Conservation (phyloP, 2,113 vertebrate species). For the Himantopus leucocephalus region DNA sequence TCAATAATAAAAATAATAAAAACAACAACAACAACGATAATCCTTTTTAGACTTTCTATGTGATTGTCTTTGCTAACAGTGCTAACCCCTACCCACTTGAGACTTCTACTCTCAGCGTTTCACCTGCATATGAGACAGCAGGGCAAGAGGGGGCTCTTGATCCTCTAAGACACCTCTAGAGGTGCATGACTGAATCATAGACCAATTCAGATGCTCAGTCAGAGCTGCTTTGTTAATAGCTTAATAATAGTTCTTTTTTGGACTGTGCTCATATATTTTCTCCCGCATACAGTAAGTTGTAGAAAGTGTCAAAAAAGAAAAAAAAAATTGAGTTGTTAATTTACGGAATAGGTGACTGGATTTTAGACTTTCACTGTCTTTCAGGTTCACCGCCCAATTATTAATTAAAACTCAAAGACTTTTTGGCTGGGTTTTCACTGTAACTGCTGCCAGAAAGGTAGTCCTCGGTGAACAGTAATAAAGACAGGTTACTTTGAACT, state of each 20-base stretch:
- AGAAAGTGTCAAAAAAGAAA: background rate
- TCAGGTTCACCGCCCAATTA: background rate
- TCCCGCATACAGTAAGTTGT: background rate
- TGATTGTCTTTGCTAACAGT: background rate
- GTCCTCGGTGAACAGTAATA: constrained; percentile 16
- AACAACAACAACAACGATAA: too few relatives aligned
- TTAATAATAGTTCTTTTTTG: background rate
- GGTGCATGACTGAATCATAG: background rate
- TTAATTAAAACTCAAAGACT: background rate
- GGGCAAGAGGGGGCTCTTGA: background rate
- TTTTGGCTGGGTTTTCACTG: background rate
- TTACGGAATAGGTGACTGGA: background rate
- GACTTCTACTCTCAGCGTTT: background rate
- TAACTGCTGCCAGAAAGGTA: background rate
- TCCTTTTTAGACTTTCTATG: background rate
- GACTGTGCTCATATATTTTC: background rate
- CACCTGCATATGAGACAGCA: too few relatives aligned
- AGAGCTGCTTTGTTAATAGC: background rate
- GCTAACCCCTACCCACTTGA: background rate
- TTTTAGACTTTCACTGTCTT: background rate
- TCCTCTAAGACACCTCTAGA: background rate
- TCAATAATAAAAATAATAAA: background rate
- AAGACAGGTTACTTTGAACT: constrained; percentile 1
- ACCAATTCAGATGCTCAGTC: background rate
- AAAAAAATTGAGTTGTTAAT: background rate